Base-by-base conservation (phyloP, 2,797 vertebrate species). In the Bufotes viridis region DNA sequence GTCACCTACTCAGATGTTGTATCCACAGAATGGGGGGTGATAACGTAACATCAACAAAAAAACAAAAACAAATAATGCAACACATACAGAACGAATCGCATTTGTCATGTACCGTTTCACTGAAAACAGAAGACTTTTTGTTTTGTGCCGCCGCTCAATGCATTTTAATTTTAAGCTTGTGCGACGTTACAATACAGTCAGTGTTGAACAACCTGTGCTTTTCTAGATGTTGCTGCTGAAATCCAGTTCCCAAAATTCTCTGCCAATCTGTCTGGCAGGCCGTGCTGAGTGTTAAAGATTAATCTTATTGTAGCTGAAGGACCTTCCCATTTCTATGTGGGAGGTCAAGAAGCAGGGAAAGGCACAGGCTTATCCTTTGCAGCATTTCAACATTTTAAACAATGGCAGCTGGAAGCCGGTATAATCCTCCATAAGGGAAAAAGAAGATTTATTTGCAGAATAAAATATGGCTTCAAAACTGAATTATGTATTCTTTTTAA, bases 251-350 rank as follows among this genome's bases (percentile, higher is more conserved):
- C 80, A 67, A 24, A 65, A 65, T 22, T 81, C 60, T 61, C 78
- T 42, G 75, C 75, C 75, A 78, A 78, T 78, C 75, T 78, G 75
- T 78, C 75, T 78, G 75, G 75, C 75, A 78, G 75, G 75, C 75
- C 75, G 51, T 78, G 49, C 75, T 55, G 75, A 55, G 75, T 55
- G 75, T 24, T 78, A 78, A 78, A 78, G 75, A 78, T 78, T 78
- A 55, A 78, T 78, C 51, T 78, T 78, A 78, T 51, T 78, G 75
- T 53, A 22, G 22, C 22, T 78, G 51, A 78, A 78, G 75, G 75
- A 78, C 75, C 75, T 78, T 78, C 75, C 75, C 75, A 78, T 78
- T 78, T 78, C 75, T 55, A 78, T 78, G 75, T 78, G 75, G 75
- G 75, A 78, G 75, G 75, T 78, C 75, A 78, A 78, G 75, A 78